These are phyloP conservation scores for Temnothorax rugatulus DNA, from an alignment of 2,888 invertebrate species.

Conservation along the genomic window DNA sequence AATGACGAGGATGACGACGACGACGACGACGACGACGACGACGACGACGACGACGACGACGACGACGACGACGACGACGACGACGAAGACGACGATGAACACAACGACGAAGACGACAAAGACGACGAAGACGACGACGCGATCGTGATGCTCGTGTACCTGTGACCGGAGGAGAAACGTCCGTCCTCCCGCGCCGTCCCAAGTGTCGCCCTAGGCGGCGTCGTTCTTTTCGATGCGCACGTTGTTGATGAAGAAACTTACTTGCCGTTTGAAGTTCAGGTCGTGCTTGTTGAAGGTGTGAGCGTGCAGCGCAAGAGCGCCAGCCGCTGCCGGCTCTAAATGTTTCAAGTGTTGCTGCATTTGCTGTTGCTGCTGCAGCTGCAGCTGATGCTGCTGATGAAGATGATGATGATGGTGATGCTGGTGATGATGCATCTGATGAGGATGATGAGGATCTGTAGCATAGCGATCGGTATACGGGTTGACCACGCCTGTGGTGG, in stretches of 20 bases:
- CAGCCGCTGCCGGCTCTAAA: constrained; percentile 84
- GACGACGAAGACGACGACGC: constrained; percentile 30
- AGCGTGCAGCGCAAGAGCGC: constrained; percentile 85
- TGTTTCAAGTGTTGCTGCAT: constrained; percentile 83
- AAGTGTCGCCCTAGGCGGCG: constrained; percentile 76
- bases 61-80: constrained; percentile 25
- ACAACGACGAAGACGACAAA: constrained; percentile 27
- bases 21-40: constrained; percentile 30
- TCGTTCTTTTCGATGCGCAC: constrained; percentile 92
- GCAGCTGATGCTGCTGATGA: constrained; percentile 76
- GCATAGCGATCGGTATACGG: constrained; percentile 82
- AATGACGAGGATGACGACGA: constrained; percentile 32
- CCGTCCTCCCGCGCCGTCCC: constrained; percentile 62
- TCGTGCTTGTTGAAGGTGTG: constrained; percentile 89
- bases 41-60: constrained; percentile 33
- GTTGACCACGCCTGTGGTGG: constrained; percentile 83
- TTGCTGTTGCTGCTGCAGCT: constrained; percentile 77
- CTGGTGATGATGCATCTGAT: constrained; percentile 78
- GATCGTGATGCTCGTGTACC: constrained; percentile 41
- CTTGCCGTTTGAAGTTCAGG: constrained; percentile 92
- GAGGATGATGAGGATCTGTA: constrained; percentile 71
- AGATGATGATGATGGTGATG: constrained; percentile 85
- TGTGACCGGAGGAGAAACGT: constrained; percentile 29
- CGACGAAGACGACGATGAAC: constrained; percentile 32
- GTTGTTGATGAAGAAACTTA: constrained; percentile 94